Evolutionary conservation across 2,888 invertebrate species (phyloP), one percentile per base, ranked within the genome.

Genomic region (Diarsia dahlii): DNA sequence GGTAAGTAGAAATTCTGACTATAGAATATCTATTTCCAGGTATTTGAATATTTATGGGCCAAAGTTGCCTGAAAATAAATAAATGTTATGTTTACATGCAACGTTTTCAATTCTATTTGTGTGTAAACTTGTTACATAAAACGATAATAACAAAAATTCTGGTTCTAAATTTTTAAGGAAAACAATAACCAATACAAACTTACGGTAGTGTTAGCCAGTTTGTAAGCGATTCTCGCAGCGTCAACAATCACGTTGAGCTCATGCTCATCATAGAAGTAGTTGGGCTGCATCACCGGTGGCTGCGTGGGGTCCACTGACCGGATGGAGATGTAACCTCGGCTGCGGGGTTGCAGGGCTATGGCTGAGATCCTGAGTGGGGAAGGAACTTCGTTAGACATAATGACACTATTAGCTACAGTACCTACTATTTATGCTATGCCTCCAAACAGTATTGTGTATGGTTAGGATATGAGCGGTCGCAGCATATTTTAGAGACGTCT

Each of bases 281-380:
- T 98, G 0, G 98, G 98, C 85, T 98, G 97, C 93, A 99, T 97
- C n/a, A 97, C 82, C 0, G 99, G 99, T 56, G 97, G 96, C 12
- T 97, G 97, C 23, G 97, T 90, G 0, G 98, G 98, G 93, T 99
- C 97, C 45, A 96, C 96, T 0, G 97, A 97, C 73, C 97, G 97
- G 62, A 99, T 95, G 10, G 97, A 96, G 6, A 98, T 86, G 88
- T 96, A 96, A 0, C 98, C 98, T 85, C 97, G 96, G 85, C 98
- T 98, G 77, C 97, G 97, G 0, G 98, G 98, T 74, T 98, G 98
- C 1, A 98, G 91, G 20, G 97, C 96, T 68, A 98, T 97, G 0
- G 97, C 97, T 3, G 97, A 97, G 73, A 98, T 96, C 56, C 96
- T 97, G 91, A 5, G 85, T 80, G 28, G 66, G 3, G 0, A 45